Evolutionary conservation across 2,113 vertebrate genomes (phyloP), one percentile per base, ranked within the genome.

Genomic region (Pangasianodon gigas): DNA sequence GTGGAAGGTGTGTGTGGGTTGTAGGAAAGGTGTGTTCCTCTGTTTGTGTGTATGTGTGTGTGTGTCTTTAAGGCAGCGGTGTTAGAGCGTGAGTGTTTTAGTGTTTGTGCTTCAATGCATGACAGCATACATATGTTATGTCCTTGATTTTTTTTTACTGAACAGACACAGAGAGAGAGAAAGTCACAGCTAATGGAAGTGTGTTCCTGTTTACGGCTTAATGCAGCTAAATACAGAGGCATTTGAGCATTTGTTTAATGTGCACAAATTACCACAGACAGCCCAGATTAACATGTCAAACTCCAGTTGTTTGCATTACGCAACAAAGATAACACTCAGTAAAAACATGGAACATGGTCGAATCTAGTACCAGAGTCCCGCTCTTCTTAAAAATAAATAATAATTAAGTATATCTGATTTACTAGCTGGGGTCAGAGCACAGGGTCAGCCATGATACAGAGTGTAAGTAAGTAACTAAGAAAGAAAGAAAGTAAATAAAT

Each of bases 1-100:
- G 69, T 89, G 71, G 71, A 62, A n/a, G 75, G 85, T 89, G 88
- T 88, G 56, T 84, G 81, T 41, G 83, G 19, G n/a, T 48, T 69
- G 81, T 6, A 5, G 37, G 54, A 84, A 44, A 52, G 80, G 81
- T 51, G 91, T 74, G 86, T 88, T 44, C 77, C 52, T 37, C 51
- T 90, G 87, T 77, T 75, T 67, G 88, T 81, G 81, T 71, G 83
- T 83, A 44, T 88, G 44, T 82, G 56, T 32, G 51, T 16, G 48
- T 60, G 71, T 85, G 77, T 90, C 26, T 84, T 51, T 82, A 74
- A 69, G 75, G 83, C 37, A 21, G 44, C 44, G 52, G 29, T 79
- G 56, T 90, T 84, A 77, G 24, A 84, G 46, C 44, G 46, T 48
- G 52, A 32, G 80, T 83, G 81, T 83, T 37, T 24, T 60, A 83